Base-by-base conservation (phyloP, 1,140 invertebrate species). In the Sitobion miscanthi region DNA sequence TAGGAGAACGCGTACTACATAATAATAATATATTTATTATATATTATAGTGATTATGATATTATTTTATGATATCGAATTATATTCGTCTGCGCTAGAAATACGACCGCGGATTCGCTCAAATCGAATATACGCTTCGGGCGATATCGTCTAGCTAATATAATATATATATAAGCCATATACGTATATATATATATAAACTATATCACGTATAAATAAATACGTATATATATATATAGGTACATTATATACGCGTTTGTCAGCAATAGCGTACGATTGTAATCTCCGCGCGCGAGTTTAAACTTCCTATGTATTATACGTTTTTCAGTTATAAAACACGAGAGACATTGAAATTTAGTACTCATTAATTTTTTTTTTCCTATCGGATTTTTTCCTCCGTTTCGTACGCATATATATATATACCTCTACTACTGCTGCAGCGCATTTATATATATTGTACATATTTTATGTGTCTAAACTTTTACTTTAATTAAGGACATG, bases 401-500 rank as follows among this genome's bases (percentile, higher is more conserved):
- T 82, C 35, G 30, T 92, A 38, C 11, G 17, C 52, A 38, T 93
- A 30, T 5, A 20, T 5, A 20, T 83, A 45, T 83, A 38, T 45
- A 45, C 20, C 20, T 54, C 52, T 21, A 2, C 14, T 62, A 45
- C 54, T 77, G 30, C 62, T 77, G 62, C 62, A 77, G 62, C n/a
- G 17, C 62, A 77, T 77, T 77, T 77, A n/a, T 77, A 77, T 77
- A 77, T 69, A 69, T 69, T 69, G 23, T 90, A 45, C 82, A 69
- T 91, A 77, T 91, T 49, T 85, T 93, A 54, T 93, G 91, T 54
- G 69, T 85, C 82, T 93, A 85, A 93, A 93, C 91, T 93, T 93
- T 93, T 93, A 93, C 91, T 93, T 93, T 93, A 93, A 93, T 93
- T 93, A 93, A 93, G 91, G 91, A 93, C 91, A 93, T 30, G 91